Evolutionary conservation across 2,888 invertebrate species (phyloP), one percentile per base, ranked within the genome.

Genomic region (Masnerella sp.): DNA sequence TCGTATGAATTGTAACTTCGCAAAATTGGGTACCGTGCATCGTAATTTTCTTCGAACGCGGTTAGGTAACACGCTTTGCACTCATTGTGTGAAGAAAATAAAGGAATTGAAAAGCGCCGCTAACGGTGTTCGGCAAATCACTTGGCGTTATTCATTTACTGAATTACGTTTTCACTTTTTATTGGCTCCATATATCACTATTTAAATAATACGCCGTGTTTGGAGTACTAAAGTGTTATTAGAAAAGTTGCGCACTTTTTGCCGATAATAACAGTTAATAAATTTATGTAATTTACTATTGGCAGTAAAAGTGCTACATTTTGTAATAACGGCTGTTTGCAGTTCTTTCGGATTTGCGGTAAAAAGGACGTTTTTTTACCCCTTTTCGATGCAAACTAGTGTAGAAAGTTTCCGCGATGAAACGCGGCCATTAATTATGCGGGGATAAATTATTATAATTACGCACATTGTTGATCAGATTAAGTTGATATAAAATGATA

Each of bases 111-210:
- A 65, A 65, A 65, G 36, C 65, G 38, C 38, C 17, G 8, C 20
- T 56, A 58, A 47, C 56, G 56, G 67, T 40, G 22, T 28, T 47
- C 22, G 43, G 25, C 22, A 56, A 64, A 52, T 54, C 43, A 45
- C 45, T 54, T n/a, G 9, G 14, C 28, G 28, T 49, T 56, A 56
- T 67, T 67, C 65, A 67, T 56, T 49, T 49, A 56, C 40, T 47
- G 34, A 47, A 67, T 67, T 67, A 67, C 56, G 49, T 65, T 67
- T 49, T 67, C 49, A 51, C 42, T 51, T 67, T 67, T 67, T 67
- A 67, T 67, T 67, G 22, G 42, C 49, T 49, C 32, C 49, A 67
- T 67, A 67, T 65, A 65, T 56, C 65, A 56, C 65, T 40, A 56
- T 65, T 65, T 56, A 47, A 65, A 65, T 64, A 64, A 64, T 54